Base-by-base conservation (phyloP, 2,113 vertebrate species). In the Pantherophis guttatus region DNA sequence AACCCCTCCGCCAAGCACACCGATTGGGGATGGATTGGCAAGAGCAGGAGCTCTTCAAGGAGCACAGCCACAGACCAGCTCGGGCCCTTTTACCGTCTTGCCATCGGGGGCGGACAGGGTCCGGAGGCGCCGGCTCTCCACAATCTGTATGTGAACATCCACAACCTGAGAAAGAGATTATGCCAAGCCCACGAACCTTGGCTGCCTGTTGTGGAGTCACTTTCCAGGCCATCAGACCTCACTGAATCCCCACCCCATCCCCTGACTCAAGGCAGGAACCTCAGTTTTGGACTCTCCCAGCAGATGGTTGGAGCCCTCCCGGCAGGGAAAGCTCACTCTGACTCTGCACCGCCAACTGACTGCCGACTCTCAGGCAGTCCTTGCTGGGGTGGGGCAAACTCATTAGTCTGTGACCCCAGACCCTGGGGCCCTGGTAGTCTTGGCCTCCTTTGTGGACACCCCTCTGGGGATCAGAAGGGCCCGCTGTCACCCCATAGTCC, bases 71-170 rank as follows among this genome's bases (percentile, higher is more conserved):
- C 4, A 19, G 29, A 24, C 19, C 26, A 13, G 52, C 95, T 88
- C 81, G 89, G 93, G 91, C 94, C 90, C 57, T 94, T 95, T 95
- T 96, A 96, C 96, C 94, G 54, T 96, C 95, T 96, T 94, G 91
- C 95, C 94, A 91, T 98, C 97, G 70, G 97, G 96, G 96, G 96
- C 26, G 95, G 96, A 94, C 93, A 93, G 97, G 95, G 96, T 98
- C 97, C 97, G 97, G 96, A 97, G 92, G 96, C 95, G 94, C 62
- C 96, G 96, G 96, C 95, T 97, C 96, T 97, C 97, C 96, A 96
- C 93, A 85, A 98, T 98, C 98, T 98, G 98, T 93, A 91, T 90
- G 86, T 94, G 96, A 98, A 98, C 75, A 81, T 97, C 95, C 98
- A 97, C 93, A 96, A 96, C 93, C 93, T 90, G 96, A 95, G 70